phyloP scores from a whole-genome alignment of 2,797 vertebrate species.

The Bradypodion pumilum region DNA sequence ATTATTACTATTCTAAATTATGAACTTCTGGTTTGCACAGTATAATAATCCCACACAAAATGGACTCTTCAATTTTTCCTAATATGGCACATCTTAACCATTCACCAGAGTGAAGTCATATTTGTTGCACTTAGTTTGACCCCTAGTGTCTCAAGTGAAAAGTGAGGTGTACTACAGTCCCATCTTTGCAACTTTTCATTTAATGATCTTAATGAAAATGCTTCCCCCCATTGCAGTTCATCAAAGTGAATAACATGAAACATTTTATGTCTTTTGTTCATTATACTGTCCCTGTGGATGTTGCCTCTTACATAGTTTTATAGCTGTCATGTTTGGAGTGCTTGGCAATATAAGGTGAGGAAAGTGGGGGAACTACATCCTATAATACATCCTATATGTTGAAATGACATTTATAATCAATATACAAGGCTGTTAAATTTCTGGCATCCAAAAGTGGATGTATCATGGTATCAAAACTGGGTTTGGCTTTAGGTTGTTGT shows the following conservation, averaged over 20 bases:
- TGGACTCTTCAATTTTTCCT: conserved; percentile 19
- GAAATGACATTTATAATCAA: conserved; percentile 69
- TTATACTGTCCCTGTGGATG: conserved; percentile 33
- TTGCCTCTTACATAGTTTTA: conserved; percentile 62
- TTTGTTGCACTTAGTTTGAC: not conserved
- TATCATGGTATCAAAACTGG: conserved; percentile 24
- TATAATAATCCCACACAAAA: conserved; percentile 47
- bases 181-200: conserved; percentile 43
- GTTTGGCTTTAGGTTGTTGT: conserved; percentile 21
- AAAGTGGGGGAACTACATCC: not conserved
- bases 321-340: conserved; percentile 63
- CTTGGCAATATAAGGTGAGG: conserved; percentile 35
- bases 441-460: conserved; percentile 26
- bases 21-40: conserved; percentile 37
- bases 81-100: not conserved
- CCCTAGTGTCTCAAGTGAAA: not conserved
- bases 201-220: conserved; percentile 44
- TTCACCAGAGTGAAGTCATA: not conserved
- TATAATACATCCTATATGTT: conserved; percentile 69
- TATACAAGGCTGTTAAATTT: conserved; percentile 63
- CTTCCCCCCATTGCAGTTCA: conserved; percentile 55
- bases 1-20: conserved; percentile 30
- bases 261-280: conserved; percentile 44
- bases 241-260: conserved; percentile 46
- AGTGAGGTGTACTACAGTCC: not conserved